These are phyloP conservation scores for Petrolisthes manimaculis DNA, from an alignment of 2,888 invertebrate species.

Conservation along the genomic window DNA sequence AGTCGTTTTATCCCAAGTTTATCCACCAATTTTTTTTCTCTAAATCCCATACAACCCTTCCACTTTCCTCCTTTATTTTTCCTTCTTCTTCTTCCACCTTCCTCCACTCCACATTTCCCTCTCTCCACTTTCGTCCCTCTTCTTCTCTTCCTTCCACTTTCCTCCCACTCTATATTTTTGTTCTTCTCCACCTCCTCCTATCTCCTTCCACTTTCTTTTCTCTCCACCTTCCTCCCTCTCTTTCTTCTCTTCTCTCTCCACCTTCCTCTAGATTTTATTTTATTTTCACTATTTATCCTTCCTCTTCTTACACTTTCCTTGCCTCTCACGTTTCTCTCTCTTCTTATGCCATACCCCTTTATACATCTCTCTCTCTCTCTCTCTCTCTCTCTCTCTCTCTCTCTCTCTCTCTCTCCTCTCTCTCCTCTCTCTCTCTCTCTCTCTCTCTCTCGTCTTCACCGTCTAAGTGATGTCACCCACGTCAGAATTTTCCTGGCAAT, in stretches of 20 bases:
- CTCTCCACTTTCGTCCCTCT: too few relatives aligned
- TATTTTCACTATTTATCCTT: too few relatives aligned
- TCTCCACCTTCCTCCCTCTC: background rate
- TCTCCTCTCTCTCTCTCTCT: background rate
- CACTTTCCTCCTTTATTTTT: too few relatives aligned
- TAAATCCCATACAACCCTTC: too few relatives aligned
- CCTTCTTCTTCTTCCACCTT: too few relatives aligned
- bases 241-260: background rate
- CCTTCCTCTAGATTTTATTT: background rate
- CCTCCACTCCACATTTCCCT: too few relatives aligned
- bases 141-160: background rate
- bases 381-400: background rate
- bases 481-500: background rate
- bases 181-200: background rate
- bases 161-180: background rate
- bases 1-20: too few relatives aligned
- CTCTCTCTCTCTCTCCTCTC: background rate
- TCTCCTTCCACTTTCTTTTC: background rate
- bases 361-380: conserved; percentile 3
- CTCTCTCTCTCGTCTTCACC: background rate
- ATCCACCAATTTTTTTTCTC: too few relatives aligned
- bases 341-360: too few relatives aligned
- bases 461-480: background rate
- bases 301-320: too few relatives aligned
- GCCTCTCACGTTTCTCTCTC: background rate